Evolutionary conservation across 1,140 invertebrate genomes (phyloP).

Genomic region (Scaptodrosophila lebanonensis): DNA sequence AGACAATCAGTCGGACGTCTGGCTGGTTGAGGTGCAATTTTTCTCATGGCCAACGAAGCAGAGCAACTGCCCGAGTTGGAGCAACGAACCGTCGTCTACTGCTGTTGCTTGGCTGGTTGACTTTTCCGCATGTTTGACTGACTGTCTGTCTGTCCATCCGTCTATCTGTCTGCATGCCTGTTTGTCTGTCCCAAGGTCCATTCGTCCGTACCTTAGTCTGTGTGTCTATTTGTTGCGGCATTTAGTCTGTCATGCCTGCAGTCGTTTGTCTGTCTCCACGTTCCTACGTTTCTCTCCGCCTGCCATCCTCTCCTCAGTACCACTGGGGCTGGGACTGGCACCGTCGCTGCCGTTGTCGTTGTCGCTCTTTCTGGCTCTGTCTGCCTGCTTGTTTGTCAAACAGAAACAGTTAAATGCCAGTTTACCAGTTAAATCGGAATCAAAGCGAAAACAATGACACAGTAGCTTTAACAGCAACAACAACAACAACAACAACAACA

Average conservation of each 20-base stretch:
- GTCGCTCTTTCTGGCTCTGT: constrained; percentile 37
- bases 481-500: too few species aligned
- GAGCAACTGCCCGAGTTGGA: constrained; percentile 31
- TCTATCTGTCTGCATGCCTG: too few species aligned
- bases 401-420: constrained; percentile 74
- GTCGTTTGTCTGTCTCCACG: neutral
- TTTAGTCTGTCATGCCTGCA: too few species aligned
- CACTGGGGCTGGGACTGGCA: neutral
- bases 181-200: neutral
- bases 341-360: neutral
- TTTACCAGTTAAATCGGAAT: constrained; percentile 75
- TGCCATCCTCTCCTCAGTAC: neutral
- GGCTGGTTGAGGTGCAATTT: constrained; percentile 51
- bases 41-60: constrained; percentile 62
- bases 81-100: constrained; percentile 1
- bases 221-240: constrained; percentile 45
- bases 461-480: constrained; percentile 48
- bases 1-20: neutral
- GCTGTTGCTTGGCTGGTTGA: constrained; percentile 37
- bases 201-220: too few species aligned
- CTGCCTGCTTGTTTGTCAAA: constrained; percentile 70
- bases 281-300: constrained; percentile 14
- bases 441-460: constrained; percentile 75
- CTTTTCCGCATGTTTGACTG: constrained; percentile 58
- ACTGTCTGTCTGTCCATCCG: constrained; percentile 24